Percentiles rank a stretch among this genome's conserved stretches.
Evolutionary conservation across 64 coral and sea anemone genomes (phyloP).

Genomic region (Montipora efflorescens): DNA sequence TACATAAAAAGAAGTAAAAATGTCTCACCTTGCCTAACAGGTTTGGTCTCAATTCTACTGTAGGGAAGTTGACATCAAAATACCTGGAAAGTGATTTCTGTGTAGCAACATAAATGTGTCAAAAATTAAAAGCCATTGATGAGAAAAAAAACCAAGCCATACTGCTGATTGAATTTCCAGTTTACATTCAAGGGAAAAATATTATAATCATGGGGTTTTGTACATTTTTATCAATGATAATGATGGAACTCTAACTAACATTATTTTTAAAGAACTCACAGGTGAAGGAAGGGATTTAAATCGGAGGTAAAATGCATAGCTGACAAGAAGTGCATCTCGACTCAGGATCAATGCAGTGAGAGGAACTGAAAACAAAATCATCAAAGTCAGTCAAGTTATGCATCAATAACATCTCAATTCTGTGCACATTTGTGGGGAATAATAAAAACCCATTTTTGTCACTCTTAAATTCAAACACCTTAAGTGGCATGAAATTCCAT

Average conservation of each 20-base stretch:
- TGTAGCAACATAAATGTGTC: neutral
- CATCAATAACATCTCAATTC: neutral
- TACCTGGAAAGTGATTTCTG: slow-evolving; percentile 94
- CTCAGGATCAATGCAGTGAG: slow-evolving; percentile 88
- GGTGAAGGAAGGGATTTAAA: slow-evolving; percentile 93
- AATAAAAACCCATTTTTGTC: too few species aligned
- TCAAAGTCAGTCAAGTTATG: neutral
- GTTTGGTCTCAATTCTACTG: slow-evolving; percentile 89
- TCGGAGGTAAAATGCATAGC: slow-evolving; percentile 87
- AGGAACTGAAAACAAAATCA: slow-evolving; percentile 69
- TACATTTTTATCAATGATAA: too few species aligned
- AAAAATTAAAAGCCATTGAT: neutral
- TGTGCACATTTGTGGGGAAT: too few species aligned
- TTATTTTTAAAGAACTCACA: slow-evolving; percentile 59
- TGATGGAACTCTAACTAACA: too few species aligned
- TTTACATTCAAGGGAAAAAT: neutral
- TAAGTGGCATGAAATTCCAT: too few species aligned
- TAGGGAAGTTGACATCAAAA: slow-evolving; percentile 92
- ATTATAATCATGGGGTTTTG: too few species aligned
- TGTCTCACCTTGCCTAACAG: slow-evolving; percentile 83
- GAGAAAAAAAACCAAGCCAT: neutral
- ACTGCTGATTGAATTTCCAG: neutral
- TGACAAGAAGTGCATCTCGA: slow-evolving; percentile 80
- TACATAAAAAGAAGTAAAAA: too few species aligned
- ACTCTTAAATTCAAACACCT: too few species aligned